phyloP scores from a whole-genome alignment of 2,797 vertebrate genomes.

The Hybognathus amarus region DNA sequence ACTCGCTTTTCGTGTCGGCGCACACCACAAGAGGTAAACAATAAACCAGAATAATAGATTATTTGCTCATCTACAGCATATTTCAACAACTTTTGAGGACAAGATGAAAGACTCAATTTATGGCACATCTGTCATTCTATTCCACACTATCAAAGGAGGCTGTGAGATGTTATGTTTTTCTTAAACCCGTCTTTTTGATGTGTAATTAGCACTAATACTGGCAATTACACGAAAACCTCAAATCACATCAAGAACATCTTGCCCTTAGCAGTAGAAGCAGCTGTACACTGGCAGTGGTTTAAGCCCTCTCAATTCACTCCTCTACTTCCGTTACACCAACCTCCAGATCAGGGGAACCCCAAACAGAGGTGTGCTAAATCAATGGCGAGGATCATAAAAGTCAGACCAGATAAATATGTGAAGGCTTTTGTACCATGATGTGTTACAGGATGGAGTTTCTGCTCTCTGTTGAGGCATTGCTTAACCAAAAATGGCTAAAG shows the following conservation, averaged over 20 bases:
- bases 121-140: conserved; percentile 42
- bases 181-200: conserved; percentile 52
- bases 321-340: neutral
- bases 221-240: conserved; percentile 35
- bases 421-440: conserved; percentile 24
- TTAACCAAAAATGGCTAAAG: conserved; percentile 82
- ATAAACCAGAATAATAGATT: neutral
- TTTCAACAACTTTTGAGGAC: conserved; percentile 58
- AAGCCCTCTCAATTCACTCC: conserved; percentile 1
- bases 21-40: neutral
- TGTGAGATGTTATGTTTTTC: conserved; percentile 45
- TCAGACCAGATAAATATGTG: conserved; percentile 24
- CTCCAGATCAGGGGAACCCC: conserved; percentile 11
- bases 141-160: conserved; percentile 59
- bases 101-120: conserved; percentile 46
- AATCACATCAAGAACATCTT: conserved; percentile 56
- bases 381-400: conserved; percentile 29
- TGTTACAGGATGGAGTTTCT: conserved; percentile 38
- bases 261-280: conserved; percentile 41
- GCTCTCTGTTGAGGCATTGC: conserved; percentile 61
- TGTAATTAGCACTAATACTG: conserved; percentile 54
- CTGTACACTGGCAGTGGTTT: conserved; percentile 40
- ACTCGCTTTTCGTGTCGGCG: neutral
- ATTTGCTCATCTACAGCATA: neutral
- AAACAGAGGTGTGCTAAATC: conserved; percentile 17